Percentiles rank a stretch among this genome's conserved stretches.
Evolutionary conservation across 2,797 vertebrate species (phyloP).

Genomic region (Alauda arvensis): DNA sequence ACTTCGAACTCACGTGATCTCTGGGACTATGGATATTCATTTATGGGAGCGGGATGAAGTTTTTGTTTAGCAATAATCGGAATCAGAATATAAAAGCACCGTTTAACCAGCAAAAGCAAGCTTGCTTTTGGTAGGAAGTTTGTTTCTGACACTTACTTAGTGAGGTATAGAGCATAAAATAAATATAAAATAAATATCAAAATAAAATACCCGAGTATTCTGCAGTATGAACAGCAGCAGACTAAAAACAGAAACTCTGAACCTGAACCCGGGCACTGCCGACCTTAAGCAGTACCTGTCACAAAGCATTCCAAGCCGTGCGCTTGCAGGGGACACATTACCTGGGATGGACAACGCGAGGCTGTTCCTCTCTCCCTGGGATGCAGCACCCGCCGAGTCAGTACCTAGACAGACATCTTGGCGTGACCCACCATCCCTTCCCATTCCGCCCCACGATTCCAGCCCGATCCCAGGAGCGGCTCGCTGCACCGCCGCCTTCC

Average conservation of each 20-base stretch:
- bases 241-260: rapidly evolving
- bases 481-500: rapidly evolving
- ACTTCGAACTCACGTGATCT: neutral
- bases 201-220: neutral
- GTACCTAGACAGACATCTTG: neutral
- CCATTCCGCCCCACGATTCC: rapidly evolving
- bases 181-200: too few species aligned
- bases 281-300: neutral
- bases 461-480: rapidly evolving
- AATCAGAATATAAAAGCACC: neutral
- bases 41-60: neutral
- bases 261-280: neutral
- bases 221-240: rapidly evolving
- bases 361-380: neutral
- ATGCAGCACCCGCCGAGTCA: neutral
- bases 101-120: neutral
- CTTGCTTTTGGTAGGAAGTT: neutral
- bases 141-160: too few species aligned
- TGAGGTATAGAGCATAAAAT: neutral
- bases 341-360: neutral
- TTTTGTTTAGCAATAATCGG: neutral
- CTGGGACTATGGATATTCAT: neutral
- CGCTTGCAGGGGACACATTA: rapidly evolving
- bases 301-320: neutral
- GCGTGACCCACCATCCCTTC: neutral